Base-by-base conservation (phyloP, 2,113 vertebrate genomes). In the Pycnonotus jocosus region DNA sequence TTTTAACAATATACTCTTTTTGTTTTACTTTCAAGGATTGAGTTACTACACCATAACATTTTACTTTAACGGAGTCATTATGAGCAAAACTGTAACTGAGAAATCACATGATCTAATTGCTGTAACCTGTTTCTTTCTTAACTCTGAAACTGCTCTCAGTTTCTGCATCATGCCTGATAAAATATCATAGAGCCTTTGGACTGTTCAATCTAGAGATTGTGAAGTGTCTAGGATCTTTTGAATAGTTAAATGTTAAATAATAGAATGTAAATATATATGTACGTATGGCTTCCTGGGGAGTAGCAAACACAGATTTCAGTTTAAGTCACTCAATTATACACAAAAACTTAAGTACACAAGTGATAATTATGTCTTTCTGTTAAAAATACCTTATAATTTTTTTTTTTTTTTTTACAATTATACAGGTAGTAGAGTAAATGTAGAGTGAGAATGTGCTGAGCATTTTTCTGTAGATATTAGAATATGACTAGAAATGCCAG, bases 21-120 rank as follows among this genome's bases (percentile, higher is more conserved):
- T 84, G 25, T 78, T 95, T 91, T 78, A 44, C 37, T 27, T 77
- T 92, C 47, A 81, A 68, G 44, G 78, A 69, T 2, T 90, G 58
- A 80, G 35, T 84, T 92, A 81, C 62, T 83, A 3, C 6, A 7
- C 44, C 28, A 64, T 91, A 68, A 93, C 78, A 78, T 62, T 60
- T 86, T 37, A 81, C 77, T 76, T 92, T 33, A 81, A 71, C 61
- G 69, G 69, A 92, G 33, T 58, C 11, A 23, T 74, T 65, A 78
- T 40, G 64, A 86, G 73, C 72, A 45, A 56, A 62, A 57, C 40
- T 8, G 9, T 64, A 86, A 60, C 48, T 56, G 61, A 64, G 48
- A 76, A 89, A 51, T 48, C 5, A 0, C 58, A 28, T 56, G 14
- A 78, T 68, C 19, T 44, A 56, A 81, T 92, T 84, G 48, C 27